Conservation (phyloP, 1,140 invertebrate genomes). For the Zaprionus vittiger region DNA sequence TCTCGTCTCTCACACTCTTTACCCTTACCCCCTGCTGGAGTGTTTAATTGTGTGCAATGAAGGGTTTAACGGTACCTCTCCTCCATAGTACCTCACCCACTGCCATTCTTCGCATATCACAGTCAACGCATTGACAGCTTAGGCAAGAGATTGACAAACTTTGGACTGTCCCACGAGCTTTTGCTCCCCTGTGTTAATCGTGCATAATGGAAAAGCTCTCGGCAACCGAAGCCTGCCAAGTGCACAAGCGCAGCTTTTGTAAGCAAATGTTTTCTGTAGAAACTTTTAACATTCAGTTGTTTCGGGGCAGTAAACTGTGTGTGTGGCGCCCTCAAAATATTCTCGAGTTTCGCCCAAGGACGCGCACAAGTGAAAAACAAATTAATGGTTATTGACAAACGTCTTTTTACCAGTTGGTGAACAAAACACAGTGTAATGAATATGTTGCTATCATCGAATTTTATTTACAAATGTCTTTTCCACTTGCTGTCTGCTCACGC, state of each 20-base stretch:
- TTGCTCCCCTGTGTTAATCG: constrained; percentile 14
- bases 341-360: constrained; percentile 15
- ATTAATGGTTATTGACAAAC: constrained; percentile 12
- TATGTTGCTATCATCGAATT: neutral
- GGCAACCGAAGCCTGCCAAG: constrained; percentile 39
- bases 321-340: neutral
- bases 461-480: neutral
- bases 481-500: constrained; percentile 27
- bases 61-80: constrained; percentile 1
- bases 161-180: constrained; percentile 33
- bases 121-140: constrained; percentile 6
- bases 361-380: constrained; percentile 27
- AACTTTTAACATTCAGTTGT: constrained; percentile 48
- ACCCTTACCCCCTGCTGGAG: constrained; percentile 24
- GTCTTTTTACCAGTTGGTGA: constrained; percentile 10
- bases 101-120: constrained; percentile 3
- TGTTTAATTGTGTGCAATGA: constrained; percentile 6
- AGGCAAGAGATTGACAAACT: constrained; percentile 18
- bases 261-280: constrained; percentile 29
- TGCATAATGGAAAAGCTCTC: constrained; percentile 36
- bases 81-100: neutral
- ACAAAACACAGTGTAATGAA: constrained; percentile 11
- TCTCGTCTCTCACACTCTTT: neutral
- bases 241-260: constrained; percentile 49
- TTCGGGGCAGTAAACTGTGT: constrained; percentile 29